Conservation (phyloP, 2,888 invertebrate species). For the Rhodophaea formosa region DNA sequence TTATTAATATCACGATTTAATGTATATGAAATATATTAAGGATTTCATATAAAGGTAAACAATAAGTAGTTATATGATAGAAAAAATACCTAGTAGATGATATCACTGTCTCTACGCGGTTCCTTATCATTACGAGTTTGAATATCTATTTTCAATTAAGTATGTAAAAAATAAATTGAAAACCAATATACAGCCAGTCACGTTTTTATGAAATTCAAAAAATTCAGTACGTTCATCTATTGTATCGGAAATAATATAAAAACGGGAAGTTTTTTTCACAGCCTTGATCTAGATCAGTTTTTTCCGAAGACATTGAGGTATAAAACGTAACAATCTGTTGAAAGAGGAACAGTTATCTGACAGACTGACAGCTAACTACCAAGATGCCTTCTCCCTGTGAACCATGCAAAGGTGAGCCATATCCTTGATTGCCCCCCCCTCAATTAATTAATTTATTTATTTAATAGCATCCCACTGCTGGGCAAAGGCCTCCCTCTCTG, state of each 20-base stretch:
- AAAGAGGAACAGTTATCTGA: slow-evolving; percentile 41
- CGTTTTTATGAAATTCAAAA: background rate
- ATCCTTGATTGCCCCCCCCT: too few species aligned
- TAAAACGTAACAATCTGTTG: slow-evolving; percentile 44
- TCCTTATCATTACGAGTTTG: too few species aligned
- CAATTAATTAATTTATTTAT: too few species aligned
- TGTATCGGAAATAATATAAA: slow-evolving; percentile 31
- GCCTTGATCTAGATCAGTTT: slow-evolving; percentile 64
- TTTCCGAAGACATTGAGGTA: slow-evolving; percentile 50
- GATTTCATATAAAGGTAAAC: too few species aligned
- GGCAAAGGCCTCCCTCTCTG: too few species aligned
- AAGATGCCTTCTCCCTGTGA: slow-evolving; percentile 82
- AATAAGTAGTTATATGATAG: too few species aligned
- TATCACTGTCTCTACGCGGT: too few species aligned
- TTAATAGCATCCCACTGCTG: too few species aligned
- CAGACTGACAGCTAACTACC: slow-evolving; percentile 33
- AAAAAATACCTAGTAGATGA: too few species aligned
- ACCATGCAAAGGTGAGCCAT: slow-evolving; percentile 81
- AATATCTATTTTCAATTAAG: too few species aligned
- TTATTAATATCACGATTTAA: too few species aligned
- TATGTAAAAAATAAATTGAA: background rate
- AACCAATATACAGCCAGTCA: background rate
- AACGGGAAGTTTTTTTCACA: slow-evolving; percentile 45
- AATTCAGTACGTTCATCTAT: background rate
- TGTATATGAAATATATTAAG: too few species aligned